Evolutionary conservation across 2,113 vertebrate species (phyloP), one percentile per base, ranked within the genome.

Genomic region (Tenrec ecaudatus): DNA sequence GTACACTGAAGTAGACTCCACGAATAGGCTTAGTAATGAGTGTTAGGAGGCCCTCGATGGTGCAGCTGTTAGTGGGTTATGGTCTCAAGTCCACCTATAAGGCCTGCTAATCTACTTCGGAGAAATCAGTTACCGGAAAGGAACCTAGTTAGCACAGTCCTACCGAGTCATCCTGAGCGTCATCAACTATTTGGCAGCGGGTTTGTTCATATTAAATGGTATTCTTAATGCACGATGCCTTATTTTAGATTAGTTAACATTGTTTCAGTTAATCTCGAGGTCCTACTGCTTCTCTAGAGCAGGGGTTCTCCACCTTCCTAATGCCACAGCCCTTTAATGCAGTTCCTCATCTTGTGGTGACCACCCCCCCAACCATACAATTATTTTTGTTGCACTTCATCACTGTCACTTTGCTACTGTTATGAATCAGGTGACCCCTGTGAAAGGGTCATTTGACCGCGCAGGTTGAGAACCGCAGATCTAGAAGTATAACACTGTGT

Each of bases 171-270:
- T 20, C 15, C 14, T 60, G 58, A 68, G 27, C 29, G 27, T 9
- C 0, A 31, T 68, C 66, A 68, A 31, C 27, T 68, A 10, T 31
- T 31, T 68, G 29, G 27, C 27, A 68, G 29, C 27, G 27, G 29
- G 10, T 68, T 47, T 20, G 36, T 25, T 73, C 23, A 22, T 22
- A 68, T 23, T 47, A 47, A 82, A n/a, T 85, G 58, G 57, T 14
- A n/a, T 60, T 62, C 43, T 53, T 84, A 23, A 15, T 76, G 82
- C 53, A 38, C 27, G 40, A 60, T 68, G 20, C 29, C 40, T 31
- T 6, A 29, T 78, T 82, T 88, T 27, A 86, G 8, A 68, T 82
- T 40, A 88, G 73, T 88, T 88, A 78, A 38, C 12, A 66, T 84
- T 43, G n/a, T 94, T 82, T 94, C 68, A 73, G 0, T 80, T 53